These are phyloP conservation scores for Nomada fabriciana DNA, from an alignment of 2,888 invertebrate genomes.

Conservation along the genomic window DNA sequence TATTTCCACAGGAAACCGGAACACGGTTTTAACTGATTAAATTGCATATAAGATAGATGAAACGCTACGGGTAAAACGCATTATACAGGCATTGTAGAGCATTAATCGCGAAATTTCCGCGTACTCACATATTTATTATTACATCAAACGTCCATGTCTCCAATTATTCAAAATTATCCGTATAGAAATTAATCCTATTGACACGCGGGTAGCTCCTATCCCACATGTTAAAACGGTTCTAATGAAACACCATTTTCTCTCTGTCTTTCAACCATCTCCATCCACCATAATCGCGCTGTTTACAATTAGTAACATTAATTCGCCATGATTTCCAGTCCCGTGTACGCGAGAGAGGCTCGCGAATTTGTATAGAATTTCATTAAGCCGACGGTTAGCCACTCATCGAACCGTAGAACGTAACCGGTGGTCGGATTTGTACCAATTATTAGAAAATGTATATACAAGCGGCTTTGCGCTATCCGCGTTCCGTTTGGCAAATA, in stretches of 20 bases:
- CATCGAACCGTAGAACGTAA: slow-evolving; percentile 73
- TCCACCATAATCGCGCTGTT: slow-evolving; percentile 67
- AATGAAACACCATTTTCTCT: slow-evolving; percentile 56
- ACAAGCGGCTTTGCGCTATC: slow-evolving; percentile 67
- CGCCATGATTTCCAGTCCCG: slow-evolving; percentile 64
- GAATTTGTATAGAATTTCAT: slow-evolving; percentile 73
- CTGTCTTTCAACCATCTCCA: slow-evolving; percentile 31
- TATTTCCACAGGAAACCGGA: no score
- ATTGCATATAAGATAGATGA: slow-evolving; percentile 13
- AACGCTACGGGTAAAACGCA: slow-evolving; percentile 2
- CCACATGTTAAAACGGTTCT: slow-evolving; percentile 65
- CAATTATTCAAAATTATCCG: slow-evolving; percentile 69
- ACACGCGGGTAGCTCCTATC: slow-evolving; percentile 66
- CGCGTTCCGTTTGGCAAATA: slow-evolving; percentile 67
- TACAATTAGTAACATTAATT: slow-evolving; percentile 74
- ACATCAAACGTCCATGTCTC: slow-evolving; percentile 49
- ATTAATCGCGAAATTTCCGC: slow-evolving; percentile 35
- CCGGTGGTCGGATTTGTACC: slow-evolving; percentile 74
- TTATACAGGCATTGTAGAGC: slow-evolving; percentile 41
- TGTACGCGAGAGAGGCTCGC: slow-evolving; percentile 57
- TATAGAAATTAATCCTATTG: slow-evolving; percentile 71
- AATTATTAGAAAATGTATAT: slow-evolving; percentile 74
- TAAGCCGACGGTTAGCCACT: slow-evolving; percentile 75
- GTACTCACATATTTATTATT: slow-evolving; percentile 32
- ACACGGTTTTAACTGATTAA: not conserved